phyloP scores from a whole-genome alignment of 2,888 invertebrate species.

The Bruchidius siliquastri region DNA sequence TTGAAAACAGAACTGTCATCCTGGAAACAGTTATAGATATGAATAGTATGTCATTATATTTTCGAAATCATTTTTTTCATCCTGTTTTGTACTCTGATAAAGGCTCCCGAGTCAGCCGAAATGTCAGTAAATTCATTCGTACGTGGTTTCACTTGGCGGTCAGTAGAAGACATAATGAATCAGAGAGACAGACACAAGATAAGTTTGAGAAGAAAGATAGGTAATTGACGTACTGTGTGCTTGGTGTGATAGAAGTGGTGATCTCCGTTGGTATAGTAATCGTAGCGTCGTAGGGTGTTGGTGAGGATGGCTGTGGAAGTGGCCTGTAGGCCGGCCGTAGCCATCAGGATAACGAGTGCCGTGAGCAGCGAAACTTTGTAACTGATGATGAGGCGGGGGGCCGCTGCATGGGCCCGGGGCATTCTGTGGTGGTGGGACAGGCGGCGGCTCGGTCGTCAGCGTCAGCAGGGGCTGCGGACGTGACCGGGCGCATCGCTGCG shows the following conservation, averaged over 20 bases:
- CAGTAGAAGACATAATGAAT: no score
- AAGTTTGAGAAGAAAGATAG: not conserved
- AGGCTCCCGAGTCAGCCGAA: no score
- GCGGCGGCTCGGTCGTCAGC: conserved; percentile 52
- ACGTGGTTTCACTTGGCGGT: no score
- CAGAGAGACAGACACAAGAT: no score
- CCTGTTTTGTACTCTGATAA: no score
- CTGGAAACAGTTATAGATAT: no score
- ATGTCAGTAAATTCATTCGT: no score
- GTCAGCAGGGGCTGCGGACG: conserved; percentile 48
- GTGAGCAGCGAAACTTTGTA: not conserved
- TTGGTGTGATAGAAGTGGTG: conserved; percentile 7
- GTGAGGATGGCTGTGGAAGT: conserved; percentile 33
- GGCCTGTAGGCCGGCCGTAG: conserved; percentile 44
- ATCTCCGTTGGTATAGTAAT: not conserved
- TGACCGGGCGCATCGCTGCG: conserved; percentile 61
- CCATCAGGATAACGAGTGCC: conserved; percentile 38
- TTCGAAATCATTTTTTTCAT: no score
- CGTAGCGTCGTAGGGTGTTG: conserved; percentile 1
- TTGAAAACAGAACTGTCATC: no score
- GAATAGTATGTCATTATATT: no score
- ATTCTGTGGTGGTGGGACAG: conserved; percentile 48
- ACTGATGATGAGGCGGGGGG: conserved; percentile 21
- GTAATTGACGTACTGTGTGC: not conserved
- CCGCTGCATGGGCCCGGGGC: conserved; percentile 46